Evolutionary conservation across 2,888 invertebrate species (phyloP).

Genomic region (Xylota segnis): DNA sequence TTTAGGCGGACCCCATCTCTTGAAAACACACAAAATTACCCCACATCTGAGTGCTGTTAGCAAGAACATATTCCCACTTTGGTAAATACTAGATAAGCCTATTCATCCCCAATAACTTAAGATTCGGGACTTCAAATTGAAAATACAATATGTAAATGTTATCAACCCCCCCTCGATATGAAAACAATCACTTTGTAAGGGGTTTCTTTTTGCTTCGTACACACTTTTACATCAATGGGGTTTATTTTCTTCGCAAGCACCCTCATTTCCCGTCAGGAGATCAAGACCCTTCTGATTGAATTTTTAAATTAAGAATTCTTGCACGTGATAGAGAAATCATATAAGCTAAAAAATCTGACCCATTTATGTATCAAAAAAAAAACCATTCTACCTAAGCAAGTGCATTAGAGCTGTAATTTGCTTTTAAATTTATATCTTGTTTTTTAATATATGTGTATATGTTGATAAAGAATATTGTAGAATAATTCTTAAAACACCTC

Average conservation of each 20-base stretch:
- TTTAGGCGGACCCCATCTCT: constrained; percentile 27
- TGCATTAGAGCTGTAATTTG: background rate
- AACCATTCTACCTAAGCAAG: background rate
- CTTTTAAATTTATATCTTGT: no score
- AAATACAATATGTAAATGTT: constrained; percentile 69
- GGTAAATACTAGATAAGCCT: constrained; percentile 72
- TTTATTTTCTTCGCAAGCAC: constrained; percentile 12
- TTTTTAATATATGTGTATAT: no score
- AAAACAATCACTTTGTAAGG: constrained; percentile 42
- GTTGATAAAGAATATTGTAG: no score
- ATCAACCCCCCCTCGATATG: constrained; percentile 52
- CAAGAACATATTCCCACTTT: constrained; percentile 60
- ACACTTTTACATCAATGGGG: constrained; percentile 13
- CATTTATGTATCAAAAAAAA: background rate
- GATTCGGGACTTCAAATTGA: constrained; percentile 59
- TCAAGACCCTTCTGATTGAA: constrained; percentile 62
- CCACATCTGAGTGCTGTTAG: constrained; percentile 30
- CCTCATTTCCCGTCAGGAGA: constrained; percentile 50
- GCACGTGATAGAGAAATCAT: constrained; percentile 21
- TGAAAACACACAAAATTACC: constrained; percentile 17
- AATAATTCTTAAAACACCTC: no score
- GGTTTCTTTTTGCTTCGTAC: constrained; percentile 1
- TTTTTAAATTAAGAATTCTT: constrained; percentile 53
- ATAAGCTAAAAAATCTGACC: constrained; percentile 22
- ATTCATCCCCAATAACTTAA: constrained; percentile 69